phyloP scores from a whole-genome alignment of 1,140 invertebrate genomes.

The Drosophila truncata region DNA sequence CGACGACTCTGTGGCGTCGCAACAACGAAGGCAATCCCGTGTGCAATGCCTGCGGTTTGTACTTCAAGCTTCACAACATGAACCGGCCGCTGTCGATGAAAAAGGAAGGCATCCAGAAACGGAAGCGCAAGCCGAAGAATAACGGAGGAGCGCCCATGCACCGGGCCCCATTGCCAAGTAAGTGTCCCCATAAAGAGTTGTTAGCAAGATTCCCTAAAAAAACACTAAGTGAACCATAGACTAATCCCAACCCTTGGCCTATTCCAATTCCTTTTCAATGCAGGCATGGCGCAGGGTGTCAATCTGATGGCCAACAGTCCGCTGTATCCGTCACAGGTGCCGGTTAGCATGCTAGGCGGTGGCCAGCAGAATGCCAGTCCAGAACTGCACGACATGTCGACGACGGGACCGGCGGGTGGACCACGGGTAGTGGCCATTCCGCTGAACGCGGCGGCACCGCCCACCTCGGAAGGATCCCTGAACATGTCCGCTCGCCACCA shows the following conservation, averaged over 20 bases:
- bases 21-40: conserved; percentile 95
- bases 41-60: conserved; percentile 97
- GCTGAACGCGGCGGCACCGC: conserved; percentile 39
- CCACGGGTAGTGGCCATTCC: conserved; percentile 60
- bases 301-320: conserved; percentile 59
- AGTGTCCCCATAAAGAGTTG: conserved; percentile 32
- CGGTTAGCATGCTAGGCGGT: conserved; percentile 44
- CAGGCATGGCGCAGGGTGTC: conserved; percentile 71
- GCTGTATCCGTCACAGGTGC: conserved; percentile 76
- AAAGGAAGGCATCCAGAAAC: conserved; percentile 97
- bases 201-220: background rate
- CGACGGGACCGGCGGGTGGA: conserved; percentile 49
- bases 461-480: conserved; percentile 63
- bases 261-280: conserved; percentile 5
- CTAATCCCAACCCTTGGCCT: conserved; percentile 8
- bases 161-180: conserved; percentile 70
- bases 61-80: conserved; percentile 96
- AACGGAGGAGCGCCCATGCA: conserved; percentile 85
- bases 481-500: conserved; percentile 78
- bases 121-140: conserved; percentile 95
- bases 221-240: background rate
- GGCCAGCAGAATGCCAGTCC: conserved; percentile 62
- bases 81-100: conserved; percentile 97
- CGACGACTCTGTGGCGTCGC: conserved; percentile 95
- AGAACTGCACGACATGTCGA: conserved; percentile 79